phyloP scores from a whole-genome alignment of 2,113 vertebrate species.

The Saguinus midas region DNA sequence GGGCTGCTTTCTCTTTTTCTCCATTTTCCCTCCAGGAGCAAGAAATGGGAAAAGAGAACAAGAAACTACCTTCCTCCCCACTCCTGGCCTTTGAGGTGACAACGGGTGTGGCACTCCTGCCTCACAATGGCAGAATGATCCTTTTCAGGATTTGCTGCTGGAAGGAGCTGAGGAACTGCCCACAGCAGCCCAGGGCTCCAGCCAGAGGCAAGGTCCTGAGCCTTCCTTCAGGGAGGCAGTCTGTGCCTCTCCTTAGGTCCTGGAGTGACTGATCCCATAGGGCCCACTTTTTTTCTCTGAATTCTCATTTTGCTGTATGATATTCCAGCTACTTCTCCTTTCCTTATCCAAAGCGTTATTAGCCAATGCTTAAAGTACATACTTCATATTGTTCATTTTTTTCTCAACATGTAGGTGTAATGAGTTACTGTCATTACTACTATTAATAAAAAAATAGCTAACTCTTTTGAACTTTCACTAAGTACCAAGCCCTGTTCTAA shows the following conservation, averaged over 20 bases:
- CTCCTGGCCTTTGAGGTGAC: neutral
- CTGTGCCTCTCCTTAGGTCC: neutral
- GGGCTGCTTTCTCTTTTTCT: neutral
- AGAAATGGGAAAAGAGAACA: neutral
- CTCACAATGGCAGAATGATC: neutral
- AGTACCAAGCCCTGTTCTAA: no score
- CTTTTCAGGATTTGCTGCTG: neutral
- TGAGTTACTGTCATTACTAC: neutral
- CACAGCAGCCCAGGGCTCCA: neutral
- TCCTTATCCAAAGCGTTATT: neutral
- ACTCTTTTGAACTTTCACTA: neutral
- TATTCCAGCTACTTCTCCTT: slow-evolving; percentile 4
- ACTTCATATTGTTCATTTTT: neutral
- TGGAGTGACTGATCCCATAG: neutral
- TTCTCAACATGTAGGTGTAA: neutral
- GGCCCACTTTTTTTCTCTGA: neutral
- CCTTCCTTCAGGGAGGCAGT: neutral
- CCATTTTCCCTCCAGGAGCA: neutral
- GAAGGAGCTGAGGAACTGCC: neutral
- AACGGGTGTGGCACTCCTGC: neutral
- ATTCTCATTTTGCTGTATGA: neutral
- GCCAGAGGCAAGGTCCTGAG: neutral
- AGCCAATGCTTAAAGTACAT: neutral
- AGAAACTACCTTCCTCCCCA: neutral
- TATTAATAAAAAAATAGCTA: neutral